A percentile compares a stretch with the other conserved stretches of the same genome.
Evolutionary conservation across 2,113 vertebrate genomes (phyloP).

Genomic region (Ceyx cyanopectus): DNA sequence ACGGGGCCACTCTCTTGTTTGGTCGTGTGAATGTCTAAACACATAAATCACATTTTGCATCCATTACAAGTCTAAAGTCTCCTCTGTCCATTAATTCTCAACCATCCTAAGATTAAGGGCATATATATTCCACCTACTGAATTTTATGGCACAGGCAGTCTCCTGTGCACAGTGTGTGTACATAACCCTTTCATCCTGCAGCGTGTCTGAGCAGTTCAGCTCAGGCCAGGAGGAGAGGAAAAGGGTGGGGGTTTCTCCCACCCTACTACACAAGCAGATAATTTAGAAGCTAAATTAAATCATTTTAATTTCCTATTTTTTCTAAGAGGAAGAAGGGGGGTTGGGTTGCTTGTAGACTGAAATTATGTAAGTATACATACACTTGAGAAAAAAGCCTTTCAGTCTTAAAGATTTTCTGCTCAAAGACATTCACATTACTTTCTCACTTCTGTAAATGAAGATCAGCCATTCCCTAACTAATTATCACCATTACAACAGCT

Average conservation of each 20-base stretch:
- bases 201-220: background rate
- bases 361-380: background rate
- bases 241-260: background rate
- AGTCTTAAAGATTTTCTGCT: background rate
- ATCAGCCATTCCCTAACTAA: background rate
- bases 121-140: background rate
- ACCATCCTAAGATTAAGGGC: background rate
- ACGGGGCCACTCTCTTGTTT: background rate
- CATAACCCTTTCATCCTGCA: background rate
- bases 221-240: background rate
- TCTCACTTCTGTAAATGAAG: background rate
- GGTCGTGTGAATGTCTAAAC: background rate
- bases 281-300: background rate
- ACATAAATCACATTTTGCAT: background rate
- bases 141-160: background rate
- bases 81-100: background rate
- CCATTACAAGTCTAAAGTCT: background rate
- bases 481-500: background rate
- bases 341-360: background rate
- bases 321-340: background rate
- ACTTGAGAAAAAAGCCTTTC: background rate
- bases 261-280: background rate
- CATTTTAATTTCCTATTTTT: background rate
- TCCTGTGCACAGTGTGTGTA: background rate
- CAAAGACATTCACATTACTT: background rate